These are phyloP conservation scores for Nymphalis urticae DNA, from an alignment of 2,888 invertebrate species.

Conservation along the genomic window DNA sequence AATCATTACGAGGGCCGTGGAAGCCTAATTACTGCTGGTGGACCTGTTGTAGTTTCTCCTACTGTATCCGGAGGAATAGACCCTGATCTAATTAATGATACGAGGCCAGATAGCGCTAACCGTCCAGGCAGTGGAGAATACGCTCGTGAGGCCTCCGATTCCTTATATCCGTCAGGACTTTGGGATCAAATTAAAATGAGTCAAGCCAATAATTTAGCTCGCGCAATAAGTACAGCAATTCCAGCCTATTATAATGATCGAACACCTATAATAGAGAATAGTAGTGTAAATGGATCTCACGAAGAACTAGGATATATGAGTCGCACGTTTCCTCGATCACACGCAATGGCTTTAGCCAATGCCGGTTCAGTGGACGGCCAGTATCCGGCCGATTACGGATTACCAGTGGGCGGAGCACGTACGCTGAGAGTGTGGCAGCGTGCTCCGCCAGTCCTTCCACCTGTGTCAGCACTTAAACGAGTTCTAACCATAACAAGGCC, in stretches of 20 bases:
- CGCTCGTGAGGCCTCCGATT: conserved; percentile 87
- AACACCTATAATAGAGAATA: conserved; percentile 87
- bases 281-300: conserved; percentile 81
- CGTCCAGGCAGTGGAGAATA: conserved; percentile 89
- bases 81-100: conserved; percentile 93
- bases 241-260: conserved; percentile 86
- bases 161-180: conserved; percentile 89
- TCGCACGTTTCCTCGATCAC: conserved; percentile 83
- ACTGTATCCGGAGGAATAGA: conserved; percentile 89
- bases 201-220: conserved; percentile 79
- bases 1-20: conserved; percentile 86
- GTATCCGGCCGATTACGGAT: conserved; percentile 90
- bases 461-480: conserved; percentile 91
- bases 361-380: conserved; percentile 64
- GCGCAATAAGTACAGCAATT: conserved; percentile 80
- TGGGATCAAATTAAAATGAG: conserved; percentile 85
- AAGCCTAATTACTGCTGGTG: conserved; percentile 83
- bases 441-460: conserved; percentile 92
- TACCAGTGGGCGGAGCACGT: conserved; percentile 87
- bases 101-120: conserved; percentile 83
- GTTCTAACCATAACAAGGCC: conserved; percentile 91
- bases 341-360: conserved; percentile 73
- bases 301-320: conserved; percentile 83
- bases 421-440: conserved; percentile 94
- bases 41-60: conserved; percentile 86